These are phyloP conservation scores for Onychomys torridus DNA, from an alignment of 2,797 vertebrate species.

Conservation along the genomic window DNA sequence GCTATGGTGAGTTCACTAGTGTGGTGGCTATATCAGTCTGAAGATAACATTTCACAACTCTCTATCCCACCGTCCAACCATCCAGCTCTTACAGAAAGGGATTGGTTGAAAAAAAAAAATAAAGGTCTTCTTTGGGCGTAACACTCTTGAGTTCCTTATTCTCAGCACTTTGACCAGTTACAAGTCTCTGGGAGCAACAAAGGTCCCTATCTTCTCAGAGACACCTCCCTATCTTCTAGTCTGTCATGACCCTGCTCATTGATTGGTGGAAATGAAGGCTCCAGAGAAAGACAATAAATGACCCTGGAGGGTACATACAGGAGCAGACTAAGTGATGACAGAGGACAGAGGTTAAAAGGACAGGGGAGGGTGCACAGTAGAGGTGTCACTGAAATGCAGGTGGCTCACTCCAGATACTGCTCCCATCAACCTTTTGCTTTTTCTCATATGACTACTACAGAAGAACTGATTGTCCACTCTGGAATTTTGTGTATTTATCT, in stretches of 20 bases:
- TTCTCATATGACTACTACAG: not conserved
- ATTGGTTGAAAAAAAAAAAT: not conserved
- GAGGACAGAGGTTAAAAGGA: not conserved
- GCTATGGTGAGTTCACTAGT: not conserved
- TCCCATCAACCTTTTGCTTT: not conserved
- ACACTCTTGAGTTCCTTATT: not conserved
- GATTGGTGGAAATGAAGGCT: not conserved
- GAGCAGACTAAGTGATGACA: not conserved
- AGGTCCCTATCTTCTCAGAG: not conserved
- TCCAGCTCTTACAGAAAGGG: not conserved
- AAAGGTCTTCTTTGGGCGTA: not conserved
- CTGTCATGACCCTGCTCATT: not conserved
- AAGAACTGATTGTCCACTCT: not conserved
- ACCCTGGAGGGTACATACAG: not conserved
- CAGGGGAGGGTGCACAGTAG: not conserved
- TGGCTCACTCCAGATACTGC: not conserved
- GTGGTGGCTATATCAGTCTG: not conserved
- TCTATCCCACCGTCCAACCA: not conserved
- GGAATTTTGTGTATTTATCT: not conserved
- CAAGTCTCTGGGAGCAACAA: not conserved
- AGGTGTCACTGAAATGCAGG: not conserved
- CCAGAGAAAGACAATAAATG: not conserved
- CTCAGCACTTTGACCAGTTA: not conserved
- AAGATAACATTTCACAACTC: not conserved
- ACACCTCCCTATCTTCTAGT: not conserved